These are phyloP conservation scores for Psilanteris sp. DNA, from an alignment of 1,140 invertebrate species.

Conservation along the genomic window DNA sequence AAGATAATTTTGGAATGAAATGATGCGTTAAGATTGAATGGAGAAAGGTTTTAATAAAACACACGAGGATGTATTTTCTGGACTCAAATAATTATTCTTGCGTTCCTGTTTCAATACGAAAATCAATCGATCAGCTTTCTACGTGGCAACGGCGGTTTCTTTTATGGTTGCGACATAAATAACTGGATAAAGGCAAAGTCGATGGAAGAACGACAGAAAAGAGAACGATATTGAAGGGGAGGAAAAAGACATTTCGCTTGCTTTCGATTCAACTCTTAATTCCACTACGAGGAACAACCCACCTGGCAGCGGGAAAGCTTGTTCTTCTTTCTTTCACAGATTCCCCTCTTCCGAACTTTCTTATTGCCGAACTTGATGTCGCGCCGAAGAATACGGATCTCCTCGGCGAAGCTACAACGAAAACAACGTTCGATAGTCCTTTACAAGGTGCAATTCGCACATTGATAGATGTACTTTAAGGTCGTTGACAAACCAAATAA, in stretches of 20 bases:
- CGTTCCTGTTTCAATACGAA: slow-evolving; percentile 47
- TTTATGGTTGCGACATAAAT: slow-evolving; percentile 73
- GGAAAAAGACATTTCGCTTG: slow-evolving; percentile 58
- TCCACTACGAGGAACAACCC: slow-evolving; percentile 63
- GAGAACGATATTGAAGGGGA: slow-evolving; percentile 32
- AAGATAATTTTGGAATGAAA: no score
- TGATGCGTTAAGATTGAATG: no score
- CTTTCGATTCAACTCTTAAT: slow-evolving; percentile 76
- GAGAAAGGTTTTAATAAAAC: no score
- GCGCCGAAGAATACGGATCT: slow-evolving; percentile 70
- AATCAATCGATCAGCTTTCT: slow-evolving; percentile 70
- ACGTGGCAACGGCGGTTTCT: slow-evolving; percentile 45
- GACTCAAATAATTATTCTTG: slow-evolving; percentile 80
- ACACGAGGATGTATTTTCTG: slow-evolving; percentile 73
- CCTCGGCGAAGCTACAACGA: slow-evolving; percentile 18
- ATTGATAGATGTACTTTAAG: no score
- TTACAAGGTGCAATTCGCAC: slow-evolving; percentile 1
- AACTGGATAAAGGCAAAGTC: slow-evolving; percentile 69
- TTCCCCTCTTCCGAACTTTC: slow-evolving; percentile 69
- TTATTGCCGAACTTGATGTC: slow-evolving; percentile 78
- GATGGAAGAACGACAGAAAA: slow-evolving; percentile 53
- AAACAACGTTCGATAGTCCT: slow-evolving; percentile 2
- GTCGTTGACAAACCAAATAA: no score
- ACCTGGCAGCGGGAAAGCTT: slow-evolving; percentile 60
- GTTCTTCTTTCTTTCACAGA: slow-evolving; percentile 35